phyloP scores from a whole-genome alignment of 2,797 vertebrate genomes.

The Chelonia mydas region DNA sequence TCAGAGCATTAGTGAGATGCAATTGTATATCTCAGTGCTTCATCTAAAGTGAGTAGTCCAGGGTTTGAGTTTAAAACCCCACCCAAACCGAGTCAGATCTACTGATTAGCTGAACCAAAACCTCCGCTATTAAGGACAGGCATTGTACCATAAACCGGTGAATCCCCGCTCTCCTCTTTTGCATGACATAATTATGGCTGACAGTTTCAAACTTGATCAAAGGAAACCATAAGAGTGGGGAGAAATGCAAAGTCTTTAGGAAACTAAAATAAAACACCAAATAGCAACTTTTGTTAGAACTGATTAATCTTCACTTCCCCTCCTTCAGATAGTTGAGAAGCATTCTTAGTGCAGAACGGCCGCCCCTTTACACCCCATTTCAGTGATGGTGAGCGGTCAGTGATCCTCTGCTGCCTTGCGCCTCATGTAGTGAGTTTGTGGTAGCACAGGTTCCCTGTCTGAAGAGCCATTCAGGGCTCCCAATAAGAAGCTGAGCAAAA shows the following conservation, averaged over 20 bases:
- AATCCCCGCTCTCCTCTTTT: constrained; percentile 21
- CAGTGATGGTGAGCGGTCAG: background rate
- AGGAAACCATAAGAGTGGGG: background rate
- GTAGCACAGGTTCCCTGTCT: fast-evolving
- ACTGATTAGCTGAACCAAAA: background rate
- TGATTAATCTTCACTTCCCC: background rate
- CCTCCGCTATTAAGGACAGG: background rate
- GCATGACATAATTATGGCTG: constrained; percentile 1
- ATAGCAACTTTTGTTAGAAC: background rate
- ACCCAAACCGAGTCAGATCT: background rate
- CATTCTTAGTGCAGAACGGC: background rate
- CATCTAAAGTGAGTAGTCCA: background rate
- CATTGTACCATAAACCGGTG: background rate
- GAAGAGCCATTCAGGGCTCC: background rate
- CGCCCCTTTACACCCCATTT: background rate
- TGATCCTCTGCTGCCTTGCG: background rate
- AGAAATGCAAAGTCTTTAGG: constrained; percentile 7
- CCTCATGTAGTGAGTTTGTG: background rate
- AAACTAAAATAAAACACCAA: background rate
- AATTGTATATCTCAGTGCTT: background rate
- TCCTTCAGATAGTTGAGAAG: background rate
- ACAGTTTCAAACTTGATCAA: constrained; percentile 1
- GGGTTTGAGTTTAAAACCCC: background rate
- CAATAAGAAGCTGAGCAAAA: background rate
- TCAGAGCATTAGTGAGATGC: background rate